phyloP scores from a whole-genome alignment of 2,888 invertebrate genomes.

The Eucriotettix oculatus region DNA sequence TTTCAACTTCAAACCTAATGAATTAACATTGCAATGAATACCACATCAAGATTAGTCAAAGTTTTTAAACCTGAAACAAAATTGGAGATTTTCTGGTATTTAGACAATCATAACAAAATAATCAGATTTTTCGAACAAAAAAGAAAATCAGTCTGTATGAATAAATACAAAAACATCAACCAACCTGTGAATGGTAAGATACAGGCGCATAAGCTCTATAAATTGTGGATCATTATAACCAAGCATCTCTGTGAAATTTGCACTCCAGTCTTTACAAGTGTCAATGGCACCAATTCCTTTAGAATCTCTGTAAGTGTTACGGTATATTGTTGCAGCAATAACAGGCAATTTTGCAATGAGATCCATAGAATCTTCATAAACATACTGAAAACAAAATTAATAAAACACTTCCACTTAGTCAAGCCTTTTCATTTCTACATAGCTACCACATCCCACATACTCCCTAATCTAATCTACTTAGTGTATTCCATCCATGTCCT shows the following conservation, averaged over 20 bases:
- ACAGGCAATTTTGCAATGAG: conserved; percentile 89
- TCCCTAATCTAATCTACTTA: too few relatives aligned
- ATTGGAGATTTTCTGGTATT: too few relatives aligned
- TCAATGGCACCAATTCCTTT: conserved; percentile 80
- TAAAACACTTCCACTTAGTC: not conserved
- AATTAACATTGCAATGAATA: too few relatives aligned
- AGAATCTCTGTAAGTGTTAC: conserved; percentile 59
- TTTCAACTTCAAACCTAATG: too few relatives aligned
- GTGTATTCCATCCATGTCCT: too few relatives aligned
- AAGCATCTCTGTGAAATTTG: conserved; percentile 82
- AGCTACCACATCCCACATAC: too few relatives aligned
- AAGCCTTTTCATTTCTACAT: too few relatives aligned
- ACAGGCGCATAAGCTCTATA: conserved; percentile 80
- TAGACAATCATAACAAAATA: too few relatives aligned
- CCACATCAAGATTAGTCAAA: too few relatives aligned
- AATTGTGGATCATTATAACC: conserved; percentile 67
- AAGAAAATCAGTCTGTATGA: not conserved
- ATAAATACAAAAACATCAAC: conserved; percentile 5
- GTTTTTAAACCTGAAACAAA: too few relatives aligned
- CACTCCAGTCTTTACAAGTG: conserved; percentile 78
- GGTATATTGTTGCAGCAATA: conserved; percentile 84
- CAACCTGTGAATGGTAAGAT: conserved; percentile 77
- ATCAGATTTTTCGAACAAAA: too few relatives aligned
- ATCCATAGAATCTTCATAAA: conserved; percentile 88
- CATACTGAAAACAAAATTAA: conserved; percentile 31